These are phyloP conservation scores for Ivindomyrus marchei DNA, from an alignment of 2,113 vertebrate species.

Conservation along the genomic window DNA sequence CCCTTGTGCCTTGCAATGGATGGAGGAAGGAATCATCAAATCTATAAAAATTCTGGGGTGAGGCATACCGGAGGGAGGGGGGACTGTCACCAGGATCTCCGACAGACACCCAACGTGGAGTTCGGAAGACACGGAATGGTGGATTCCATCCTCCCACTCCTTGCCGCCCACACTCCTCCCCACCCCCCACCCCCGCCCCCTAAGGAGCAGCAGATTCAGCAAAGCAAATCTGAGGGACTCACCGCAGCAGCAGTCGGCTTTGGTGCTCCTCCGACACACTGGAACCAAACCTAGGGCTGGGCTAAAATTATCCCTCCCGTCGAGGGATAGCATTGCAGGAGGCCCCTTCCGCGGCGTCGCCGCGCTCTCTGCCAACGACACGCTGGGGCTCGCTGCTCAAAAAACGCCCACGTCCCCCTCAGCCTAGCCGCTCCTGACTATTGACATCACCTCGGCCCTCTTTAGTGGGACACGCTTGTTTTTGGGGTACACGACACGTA, in stretches of 20 bases:
- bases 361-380: neutral
- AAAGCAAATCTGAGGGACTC: constrained; percentile 18
- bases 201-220: neutral
- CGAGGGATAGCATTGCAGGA: neutral
- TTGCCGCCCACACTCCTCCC: neutral
- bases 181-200: neutral
- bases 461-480: neutral
- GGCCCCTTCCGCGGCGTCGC: neutral
- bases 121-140: neutral
- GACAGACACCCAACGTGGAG: constrained; percentile 1
- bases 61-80: neutral
- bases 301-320: constrained; percentile 14
- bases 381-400: neutral
- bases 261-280: neutral
- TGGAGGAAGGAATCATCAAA: neutral
- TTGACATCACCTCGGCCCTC: neutral
- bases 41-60: neutral
- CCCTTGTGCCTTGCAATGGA: neutral
- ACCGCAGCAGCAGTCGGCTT: neutral
- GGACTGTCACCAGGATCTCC: constrained; percentile 11
- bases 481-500: neutral
- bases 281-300: neutral
- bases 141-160: neutral
- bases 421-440: neutral
- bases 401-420: neutral